A percentile compares a stretch with the other conserved stretches of the same genome.
Conservation (phyloP, 2,888 invertebrate species). For the Carpatolechia fugitivella region DNA sequence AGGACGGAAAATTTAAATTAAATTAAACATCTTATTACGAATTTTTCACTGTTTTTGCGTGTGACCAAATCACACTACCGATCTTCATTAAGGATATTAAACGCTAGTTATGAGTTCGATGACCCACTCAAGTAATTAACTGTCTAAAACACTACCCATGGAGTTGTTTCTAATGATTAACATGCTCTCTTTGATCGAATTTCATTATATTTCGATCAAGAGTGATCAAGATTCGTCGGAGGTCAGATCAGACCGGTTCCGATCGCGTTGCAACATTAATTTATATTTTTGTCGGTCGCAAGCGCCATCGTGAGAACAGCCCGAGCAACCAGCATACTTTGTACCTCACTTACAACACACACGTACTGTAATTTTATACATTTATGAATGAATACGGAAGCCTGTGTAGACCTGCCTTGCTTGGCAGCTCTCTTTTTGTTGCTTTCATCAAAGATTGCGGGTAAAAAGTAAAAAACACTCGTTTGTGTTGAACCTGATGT, state of each 20-base stretch:
- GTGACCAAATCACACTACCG: conserved; percentile 1
- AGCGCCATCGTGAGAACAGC: conserved; percentile 74
- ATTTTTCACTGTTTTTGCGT: neutral
- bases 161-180: conserved; percentile 33
- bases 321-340: conserved; percentile 41
- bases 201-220: conserved; percentile 48
- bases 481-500: conserved; percentile 52
- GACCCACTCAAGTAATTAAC: conserved; percentile 11
- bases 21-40: too few species aligned
- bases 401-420: conserved; percentile 26
- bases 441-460: conserved; percentile 45
- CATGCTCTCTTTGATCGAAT: conserved; percentile 42
- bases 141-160: conserved; percentile 4
- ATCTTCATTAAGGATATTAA: conserved; percentile 20
- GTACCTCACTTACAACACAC: conserved; percentile 31
- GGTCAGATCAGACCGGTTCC: conserved; percentile 61
- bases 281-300: conserved; percentile 55
- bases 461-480: conserved; percentile 61
- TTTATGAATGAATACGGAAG: conserved; percentile 26
- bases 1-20: too few species aligned
- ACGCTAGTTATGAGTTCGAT: conserved; percentile 9
- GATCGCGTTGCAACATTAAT: conserved; percentile 53
- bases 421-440: conserved; percentile 32
- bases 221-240: conserved; percentile 45
- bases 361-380: conserved; percentile 22